Evolutionary conservation across 1,140 invertebrate species (phyloP).

Genomic region (Drosophila azteca): DNA sequence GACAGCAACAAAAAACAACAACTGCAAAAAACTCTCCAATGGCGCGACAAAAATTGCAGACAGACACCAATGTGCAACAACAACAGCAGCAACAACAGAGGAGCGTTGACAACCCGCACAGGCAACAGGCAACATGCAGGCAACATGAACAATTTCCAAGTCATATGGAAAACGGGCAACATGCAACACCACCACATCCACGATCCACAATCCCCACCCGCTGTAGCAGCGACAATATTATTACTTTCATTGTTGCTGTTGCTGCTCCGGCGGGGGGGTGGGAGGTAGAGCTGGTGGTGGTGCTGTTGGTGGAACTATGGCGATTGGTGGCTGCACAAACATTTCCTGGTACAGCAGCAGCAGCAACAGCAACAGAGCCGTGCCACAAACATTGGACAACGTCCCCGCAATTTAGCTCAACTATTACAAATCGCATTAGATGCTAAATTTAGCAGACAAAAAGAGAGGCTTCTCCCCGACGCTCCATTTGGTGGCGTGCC

Average conservation of each 20-base stretch:
- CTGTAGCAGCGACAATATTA: slow-evolving; percentile 64
- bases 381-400: slow-evolving; percentile 30
- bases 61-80: slow-evolving; percentile 30
- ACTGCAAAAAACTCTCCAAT: slow-evolving; percentile 28
- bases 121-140: slow-evolving; percentile 20
- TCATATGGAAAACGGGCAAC: slow-evolving; percentile 61
- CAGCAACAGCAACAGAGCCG: slow-evolving; percentile 39
- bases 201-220: slow-evolving; percentile 47
- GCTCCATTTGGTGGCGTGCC: background rate
- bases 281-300: background rate
- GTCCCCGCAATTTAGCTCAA: slow-evolving; percentile 71
- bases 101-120: slow-evolving; percentile 65
- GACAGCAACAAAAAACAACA: slow-evolving; percentile 22
- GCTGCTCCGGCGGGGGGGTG: slow-evolving; percentile 7
- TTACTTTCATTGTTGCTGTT: slow-evolving; percentile 65
- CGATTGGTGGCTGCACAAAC: slow-evolving; percentile 36
- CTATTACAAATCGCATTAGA: slow-evolving; percentile 81
- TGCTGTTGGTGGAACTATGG: background rate
- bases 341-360: slow-evolving; percentile 69
- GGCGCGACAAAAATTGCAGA: slow-evolving; percentile 60
- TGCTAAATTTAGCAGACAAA: slow-evolving; percentile 69
- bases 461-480: slow-evolving; percentile 13
- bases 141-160: slow-evolving; percentile 53
- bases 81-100: slow-evolving; percentile 13
- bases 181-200: slow-evolving; percentile 29